These are phyloP conservation scores for Tolypeutes matacus DNA, from an alignment of 2,797 vertebrate genomes.

Conservation along the genomic window DNA sequence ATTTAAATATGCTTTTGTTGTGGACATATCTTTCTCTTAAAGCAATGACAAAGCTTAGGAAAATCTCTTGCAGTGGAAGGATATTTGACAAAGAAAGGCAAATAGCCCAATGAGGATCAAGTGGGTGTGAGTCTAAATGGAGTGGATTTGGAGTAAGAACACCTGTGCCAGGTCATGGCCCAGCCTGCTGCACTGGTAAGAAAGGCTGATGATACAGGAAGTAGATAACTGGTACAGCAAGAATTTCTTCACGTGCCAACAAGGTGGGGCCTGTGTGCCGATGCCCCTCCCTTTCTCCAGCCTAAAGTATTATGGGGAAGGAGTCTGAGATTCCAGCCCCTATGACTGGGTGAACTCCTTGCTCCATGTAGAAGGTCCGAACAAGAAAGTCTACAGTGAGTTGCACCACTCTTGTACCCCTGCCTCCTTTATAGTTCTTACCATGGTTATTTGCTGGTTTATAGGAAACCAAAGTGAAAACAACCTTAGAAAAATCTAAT, in stretches of 20 bases:
- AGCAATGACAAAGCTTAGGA: not conserved
- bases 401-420: not conserved
- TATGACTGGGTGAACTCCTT: not conserved
- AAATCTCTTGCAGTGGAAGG: not conserved
- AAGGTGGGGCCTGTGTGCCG: not conserved
- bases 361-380: not conserved
- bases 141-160: not conserved
- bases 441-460: not conserved
- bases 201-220: not conserved
- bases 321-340: not conserved
- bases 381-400: not conserved
- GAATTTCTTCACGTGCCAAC: not conserved
- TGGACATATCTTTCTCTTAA: conserved; percentile 41
- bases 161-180: not conserved
- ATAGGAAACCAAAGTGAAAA: conserved; percentile 27
- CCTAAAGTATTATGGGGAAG: not conserved
- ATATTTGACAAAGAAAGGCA: not conserved
- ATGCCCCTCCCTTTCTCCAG: not conserved
- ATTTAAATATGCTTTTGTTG: conserved; percentile 19
- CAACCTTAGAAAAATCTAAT: conserved; percentile 46
- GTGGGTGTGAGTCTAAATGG: not conserved
- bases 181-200: not conserved
- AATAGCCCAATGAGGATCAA: not conserved
- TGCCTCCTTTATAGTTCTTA: not conserved
- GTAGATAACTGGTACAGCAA: not conserved